Evolutionary conservation across 2,113 vertebrate genomes (phyloP).

Genomic region (Xenopus laevis): DNA sequence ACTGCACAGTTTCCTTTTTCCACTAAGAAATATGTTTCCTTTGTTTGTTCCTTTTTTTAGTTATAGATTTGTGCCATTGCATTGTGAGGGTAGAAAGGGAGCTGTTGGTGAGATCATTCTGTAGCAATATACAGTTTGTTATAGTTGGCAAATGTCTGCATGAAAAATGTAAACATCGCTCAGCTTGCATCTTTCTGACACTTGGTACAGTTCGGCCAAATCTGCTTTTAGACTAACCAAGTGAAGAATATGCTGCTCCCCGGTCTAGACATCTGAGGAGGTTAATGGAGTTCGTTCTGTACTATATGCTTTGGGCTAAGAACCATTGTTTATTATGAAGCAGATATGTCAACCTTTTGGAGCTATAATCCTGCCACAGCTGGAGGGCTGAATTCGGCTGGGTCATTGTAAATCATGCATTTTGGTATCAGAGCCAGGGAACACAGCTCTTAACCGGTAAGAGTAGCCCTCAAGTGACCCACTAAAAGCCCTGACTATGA

Average conservation of each 20-base stretch:
- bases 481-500: not conserved
- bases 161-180: not conserved
- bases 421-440: not conserved
- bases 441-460: not conserved
- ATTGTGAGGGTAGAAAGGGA: not conserved
- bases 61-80: not conserved
- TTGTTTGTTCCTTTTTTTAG: too few relatives aligned
- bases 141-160: not conserved
- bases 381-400: not conserved
- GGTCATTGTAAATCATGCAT: not conserved
- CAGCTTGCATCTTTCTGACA: not conserved
- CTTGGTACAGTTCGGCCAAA: not conserved
- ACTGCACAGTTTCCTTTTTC: too few relatives aligned
- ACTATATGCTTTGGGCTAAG: not conserved
- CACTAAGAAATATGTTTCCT: too few relatives aligned
- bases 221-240: not conserved
- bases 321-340: not conserved
- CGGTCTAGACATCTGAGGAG: not conserved
- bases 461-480: not conserved
- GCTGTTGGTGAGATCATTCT: not conserved
- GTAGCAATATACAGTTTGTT: not conserved
- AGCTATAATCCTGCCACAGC: not conserved
- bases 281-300: not conserved
- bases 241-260: not conserved
- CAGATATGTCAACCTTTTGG: not conserved